Evolutionary conservation across 2,113 vertebrate species (phyloP).

Genomic region (Procavia capensis): DNA sequence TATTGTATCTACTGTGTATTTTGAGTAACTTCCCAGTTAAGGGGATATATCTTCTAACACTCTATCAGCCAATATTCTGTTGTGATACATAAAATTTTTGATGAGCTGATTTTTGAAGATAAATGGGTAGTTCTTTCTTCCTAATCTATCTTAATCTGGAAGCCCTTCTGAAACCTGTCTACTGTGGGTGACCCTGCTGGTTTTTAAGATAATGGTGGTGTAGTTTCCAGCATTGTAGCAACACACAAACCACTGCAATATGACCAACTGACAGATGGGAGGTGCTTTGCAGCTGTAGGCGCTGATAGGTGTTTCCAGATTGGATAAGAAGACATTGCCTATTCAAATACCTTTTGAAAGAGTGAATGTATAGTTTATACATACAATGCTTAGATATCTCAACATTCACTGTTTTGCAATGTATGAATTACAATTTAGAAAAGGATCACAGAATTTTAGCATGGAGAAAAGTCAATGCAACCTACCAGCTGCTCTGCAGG

Average conservation of each 20-base stretch:
- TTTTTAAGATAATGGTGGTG: background rate
- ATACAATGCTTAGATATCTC: background rate
- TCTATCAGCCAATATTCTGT: background rate
- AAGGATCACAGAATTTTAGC: background rate
- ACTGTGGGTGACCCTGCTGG: background rate
- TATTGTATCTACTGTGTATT: background rate
- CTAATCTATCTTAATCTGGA: background rate
- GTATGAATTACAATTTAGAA: background rate
- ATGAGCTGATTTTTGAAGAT: background rate
- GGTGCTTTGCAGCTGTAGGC: accelerated
- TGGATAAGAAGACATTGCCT: too few species aligned
- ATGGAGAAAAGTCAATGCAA: background rate
- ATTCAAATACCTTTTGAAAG: background rate
- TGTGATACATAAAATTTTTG: background rate
- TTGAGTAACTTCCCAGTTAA: background rate
- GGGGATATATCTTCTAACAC: background rate
- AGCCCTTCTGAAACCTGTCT: background rate
- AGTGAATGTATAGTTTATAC: too few species aligned
- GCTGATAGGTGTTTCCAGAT: background rate
- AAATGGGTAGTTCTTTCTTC: background rate
- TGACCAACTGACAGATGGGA: too few species aligned
- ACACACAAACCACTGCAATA: too few species aligned
- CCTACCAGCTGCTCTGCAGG: background rate
- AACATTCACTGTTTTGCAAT: background rate
- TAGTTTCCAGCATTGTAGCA: background rate